These are phyloP conservation scores for Tetrapedia diversipes DNA, from an alignment of 2,888 invertebrate species.

Conservation along the genomic window DNA sequence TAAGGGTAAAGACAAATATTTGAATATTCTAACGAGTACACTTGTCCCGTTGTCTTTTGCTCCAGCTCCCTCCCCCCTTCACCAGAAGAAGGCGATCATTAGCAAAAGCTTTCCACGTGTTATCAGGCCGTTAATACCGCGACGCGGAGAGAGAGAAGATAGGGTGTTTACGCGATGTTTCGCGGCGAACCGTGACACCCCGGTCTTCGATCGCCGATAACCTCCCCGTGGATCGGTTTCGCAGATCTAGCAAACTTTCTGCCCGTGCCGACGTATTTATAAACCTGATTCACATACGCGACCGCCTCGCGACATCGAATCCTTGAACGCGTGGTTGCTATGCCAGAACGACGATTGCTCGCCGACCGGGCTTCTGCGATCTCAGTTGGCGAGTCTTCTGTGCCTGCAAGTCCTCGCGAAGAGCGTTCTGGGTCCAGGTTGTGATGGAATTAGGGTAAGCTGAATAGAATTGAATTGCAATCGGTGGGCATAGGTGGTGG, in stretches of 20 bases:
- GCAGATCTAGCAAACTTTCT: constrained; percentile 46
- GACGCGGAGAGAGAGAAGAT: constrained; percentile 64
- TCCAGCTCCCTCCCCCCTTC: neutral
- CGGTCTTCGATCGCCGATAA: constrained; percentile 44
- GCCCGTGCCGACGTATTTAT: constrained; percentile 45
- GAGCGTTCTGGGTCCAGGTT: no score
- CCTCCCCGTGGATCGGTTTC: constrained; percentile 38
- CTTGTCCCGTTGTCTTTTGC: neutral
- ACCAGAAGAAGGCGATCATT: neutral
- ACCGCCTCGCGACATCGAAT: constrained; percentile 31
- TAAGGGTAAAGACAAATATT: neutral
- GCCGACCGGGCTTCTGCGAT: constrained; percentile 1
- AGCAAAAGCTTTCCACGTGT: constrained; percentile 57
- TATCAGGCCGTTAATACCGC: constrained; percentile 62
- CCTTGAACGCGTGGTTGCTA: constrained; percentile 43
- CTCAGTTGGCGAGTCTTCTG: no score
- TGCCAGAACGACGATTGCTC: constrained; percentile 32
- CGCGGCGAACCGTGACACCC: constrained; percentile 75
- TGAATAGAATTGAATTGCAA: no score
- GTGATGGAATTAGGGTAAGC: no score
- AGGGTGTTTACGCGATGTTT: constrained; percentile 78
- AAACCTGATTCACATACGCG: constrained; percentile 46
- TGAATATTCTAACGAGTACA: neutral
- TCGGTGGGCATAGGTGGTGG: no score
- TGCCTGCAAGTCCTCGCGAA: no score